Base-by-base conservation (phyloP, 1,140 invertebrate species). In the Drosophila takahashii region DNA sequence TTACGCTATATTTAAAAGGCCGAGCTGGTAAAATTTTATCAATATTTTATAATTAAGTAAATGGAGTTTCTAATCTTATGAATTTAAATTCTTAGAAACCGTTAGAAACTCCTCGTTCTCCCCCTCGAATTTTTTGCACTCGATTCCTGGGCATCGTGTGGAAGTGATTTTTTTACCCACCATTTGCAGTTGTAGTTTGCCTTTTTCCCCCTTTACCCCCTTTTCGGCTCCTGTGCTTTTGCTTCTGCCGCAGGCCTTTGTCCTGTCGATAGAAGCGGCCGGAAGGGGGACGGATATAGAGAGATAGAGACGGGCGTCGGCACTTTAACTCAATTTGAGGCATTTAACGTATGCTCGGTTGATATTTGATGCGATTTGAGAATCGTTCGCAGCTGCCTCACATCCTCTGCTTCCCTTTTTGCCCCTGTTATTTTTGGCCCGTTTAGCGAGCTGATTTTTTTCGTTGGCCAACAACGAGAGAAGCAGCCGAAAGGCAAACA, bases 291-390 rank as follows among this genome's bases (percentile, higher is more conserved):
- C 13, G 15, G 65, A n/a, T 58, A n/a, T 13, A 32, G 47, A 13
- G 13, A 22, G 58, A n/a, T 58, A 52, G 61, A 69, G 70, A 83
- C 70, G 65, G 73, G 64, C 81, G 75, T 66, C 79, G 71, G 75
- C 84, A 87, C 83, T 90, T 90, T 90, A 90, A 90, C 87, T 90
- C 87, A 90, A 90, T 90, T 90, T 90, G 87, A 90, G 87, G 87
- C 87, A 90, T 90, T 90, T 90, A 90, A 90, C 87, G 87, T 90
- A 90, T 90, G 87, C 87, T 90, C 79, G 77, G 87, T 86, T 90
- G 87, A 84, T 90, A 90, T 90, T 90, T 90, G 87, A 90, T 90
- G 87, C 87, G 87, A 90, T 90, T 90, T 90, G 73, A 62, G 76
- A 85, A 72, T 66, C 75, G 53, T 50, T 57, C 36, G 39, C 58